Evolutionary conservation across 2,113 vertebrate species (phyloP), one percentile per base, ranked within the genome.

Genomic region (Gavialis gangeticus): DNA sequence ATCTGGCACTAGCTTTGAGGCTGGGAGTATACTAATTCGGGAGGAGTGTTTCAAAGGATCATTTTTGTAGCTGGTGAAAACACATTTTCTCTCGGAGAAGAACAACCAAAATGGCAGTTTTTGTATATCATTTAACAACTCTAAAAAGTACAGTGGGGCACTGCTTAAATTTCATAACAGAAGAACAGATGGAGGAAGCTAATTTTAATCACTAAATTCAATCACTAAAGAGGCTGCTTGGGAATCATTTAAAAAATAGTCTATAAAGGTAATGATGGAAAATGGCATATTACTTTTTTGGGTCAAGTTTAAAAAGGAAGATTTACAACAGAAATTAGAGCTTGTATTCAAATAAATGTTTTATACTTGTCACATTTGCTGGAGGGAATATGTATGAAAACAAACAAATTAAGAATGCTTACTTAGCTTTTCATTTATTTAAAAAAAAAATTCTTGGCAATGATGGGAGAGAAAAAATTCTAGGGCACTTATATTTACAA

Each of bases 161-260:
- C 14, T 73, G 79, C 59, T 95, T 88, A 85, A 87, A 92, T 96
- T 93, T 94, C 91, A 94, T 89, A 73, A 28, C 60, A 69, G 89
- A 77, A 66, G 69, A 95, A 56, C 2, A 66, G 55, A 27, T 88
- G 85, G 80, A 92, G 62, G 79, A 87, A 95, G 34, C 82, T 96
- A 95, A 96, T 96, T 96, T 95, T 91, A 64, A 85, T 94, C 91
- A 94, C 81, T 81, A 89, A 96, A 96, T 94, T 88, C 94, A 94
- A 96, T 93, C 82, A 82, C 34, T 54, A 86, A 96, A 71, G 87
- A 62, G 19, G 58, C 75, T 96, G 80, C 92, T 84, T 93, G 92
- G 94, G 95, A 94, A 95, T 95, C 95, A 88, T 73, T 94, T 69
- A 0, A 7, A 95, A 92, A 89, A 46, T 46, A 22, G 69, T 71